Conservation (phyloP, 2,113 vertebrate genomes). For the Coptodon bakossiorum region DNA sequence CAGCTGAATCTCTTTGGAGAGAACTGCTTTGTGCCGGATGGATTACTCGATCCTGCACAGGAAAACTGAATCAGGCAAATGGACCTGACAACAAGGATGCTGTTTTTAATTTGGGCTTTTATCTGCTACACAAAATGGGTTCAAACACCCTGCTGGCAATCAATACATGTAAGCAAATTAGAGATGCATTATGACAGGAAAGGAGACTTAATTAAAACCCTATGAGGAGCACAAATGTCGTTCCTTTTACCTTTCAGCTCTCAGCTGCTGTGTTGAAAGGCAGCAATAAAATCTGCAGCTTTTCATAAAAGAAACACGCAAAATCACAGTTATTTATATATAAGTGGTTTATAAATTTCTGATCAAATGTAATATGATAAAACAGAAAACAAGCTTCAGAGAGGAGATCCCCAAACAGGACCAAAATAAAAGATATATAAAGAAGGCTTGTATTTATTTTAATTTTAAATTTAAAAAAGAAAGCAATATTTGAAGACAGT, state of each 20-base stretch:
- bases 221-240: not conserved
- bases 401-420: not conserved
- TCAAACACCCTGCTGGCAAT: not conserved
- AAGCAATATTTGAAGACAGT: not conserved
- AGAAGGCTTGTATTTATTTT: not conserved
- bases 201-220: not conserved
- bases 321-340: not conserved
- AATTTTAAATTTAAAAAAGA: not conserved
- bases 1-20: not conserved
- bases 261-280: not conserved
- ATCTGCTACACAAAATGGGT: not conserved
- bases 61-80: not conserved
- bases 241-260: not conserved
- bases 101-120: not conserved
- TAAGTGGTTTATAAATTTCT: not conserved
- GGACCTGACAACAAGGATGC: not conserved
- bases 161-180: not conserved
- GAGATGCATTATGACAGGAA: not conserved
- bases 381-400: not conserved
- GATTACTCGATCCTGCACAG: not conserved
- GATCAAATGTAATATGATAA: not conserved
- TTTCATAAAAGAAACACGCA: not conserved
- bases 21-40: not conserved
- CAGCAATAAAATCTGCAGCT: not conserved
- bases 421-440: not conserved